Base-by-base conservation (phyloP, 2,888 invertebrate species). In the Luffia ferchaultella region DNA sequence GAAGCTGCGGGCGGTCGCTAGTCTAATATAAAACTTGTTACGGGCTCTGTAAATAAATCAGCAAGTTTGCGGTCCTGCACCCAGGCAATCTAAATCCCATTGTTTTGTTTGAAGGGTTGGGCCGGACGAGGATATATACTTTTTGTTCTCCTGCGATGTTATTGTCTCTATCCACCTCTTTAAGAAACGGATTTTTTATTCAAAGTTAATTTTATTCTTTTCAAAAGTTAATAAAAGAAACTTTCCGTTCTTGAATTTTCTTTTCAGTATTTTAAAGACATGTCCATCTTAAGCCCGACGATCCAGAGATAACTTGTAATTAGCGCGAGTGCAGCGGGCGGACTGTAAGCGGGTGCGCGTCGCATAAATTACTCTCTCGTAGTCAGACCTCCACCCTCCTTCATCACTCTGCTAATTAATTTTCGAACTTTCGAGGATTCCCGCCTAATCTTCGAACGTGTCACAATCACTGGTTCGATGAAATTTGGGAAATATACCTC, bases 181-280 rank as follows among this genome's bases (percentile, higher is more conserved):
- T 42, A 48, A 18, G 42, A 41, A 49, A 49, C 20, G 43, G 20
- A 49, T 43, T 49, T 49, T 30, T 49, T 42, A 42, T 43, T 16
- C 20, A n/a, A 3, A 7, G 43, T n/a, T 16, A 20, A 42, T 20
- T 17, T 43, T 42, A 20, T 20, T 2, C 20, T 18, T 43, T 43
- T 43, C 42, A 5, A 16, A 30, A 30, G 5, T 30, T 12, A 12
- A 30, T 30, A 30, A 30, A 30, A 30, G n/a, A 30, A 30, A 12
- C 30, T 12, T 12, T 30, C 30, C 30, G n/a, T 12, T 30, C 30
- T 7, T 12, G 30, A 30, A 30, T 7, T 30, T 12, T 30, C n/a
- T n/a, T n/a, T n/a, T n/a, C n/a, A n/a, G n/a, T n/a, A n/a, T n/a
- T n/a, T 3, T 12, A 30, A 30, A 30, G 30, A 12, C 30, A 30